Evolutionary conservation across 2,888 invertebrate species (phyloP), one percentile per base, ranked within the genome.

Genomic region (Neria commutata): DNA sequence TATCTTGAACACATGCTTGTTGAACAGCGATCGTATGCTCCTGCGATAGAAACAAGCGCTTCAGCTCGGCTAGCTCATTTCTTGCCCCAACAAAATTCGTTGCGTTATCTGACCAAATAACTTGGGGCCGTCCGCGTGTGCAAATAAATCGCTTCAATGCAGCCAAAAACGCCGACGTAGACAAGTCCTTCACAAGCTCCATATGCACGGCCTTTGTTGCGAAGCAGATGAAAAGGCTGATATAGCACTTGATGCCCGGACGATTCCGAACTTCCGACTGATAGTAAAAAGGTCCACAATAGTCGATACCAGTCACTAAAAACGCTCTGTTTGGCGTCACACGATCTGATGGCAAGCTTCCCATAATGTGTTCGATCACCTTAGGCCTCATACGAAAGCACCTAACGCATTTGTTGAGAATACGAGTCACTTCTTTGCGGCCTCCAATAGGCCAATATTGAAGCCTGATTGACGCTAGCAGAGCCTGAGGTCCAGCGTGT

Each of bases 361-460:
- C 37, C 37, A 37, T 37, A 14, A 37, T n/a, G n/a, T 37, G 37
- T n/a, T 37, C 8, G 3, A 14, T 14, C 3, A 37, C 14, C 8
- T 52, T 52, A 24, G 52, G 40, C 8, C 26, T 52, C 8, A 25
- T 6, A 6, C 52, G 52, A 52, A 37, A 40, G 16, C 52, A 52
- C 16, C 52, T 21, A 25, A 51, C 17, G 16, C 51, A 51, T 37
- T 51, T 37, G n/a, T 34, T 51, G 21, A 51, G 17, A 11, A 37
- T 37, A 11, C 37, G 37, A n/a, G 14, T 51, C 16, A 23, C 51
- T 34, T 52, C 40, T 23, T 17, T 25, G 14, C 1, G 23, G 8
- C 25, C 40, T 11, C 61, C 61, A 24, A 60, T 55, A 5, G 60
- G 52, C 40, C 52, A 52, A 52, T 40, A 37, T 24, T 52, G 52